A percentile compares a stretch with the other conserved stretches of the same genome.
Evolutionary conservation across 2,888 invertebrate genomes (phyloP).

Genomic region (Xanthorhoe designata): DNA sequence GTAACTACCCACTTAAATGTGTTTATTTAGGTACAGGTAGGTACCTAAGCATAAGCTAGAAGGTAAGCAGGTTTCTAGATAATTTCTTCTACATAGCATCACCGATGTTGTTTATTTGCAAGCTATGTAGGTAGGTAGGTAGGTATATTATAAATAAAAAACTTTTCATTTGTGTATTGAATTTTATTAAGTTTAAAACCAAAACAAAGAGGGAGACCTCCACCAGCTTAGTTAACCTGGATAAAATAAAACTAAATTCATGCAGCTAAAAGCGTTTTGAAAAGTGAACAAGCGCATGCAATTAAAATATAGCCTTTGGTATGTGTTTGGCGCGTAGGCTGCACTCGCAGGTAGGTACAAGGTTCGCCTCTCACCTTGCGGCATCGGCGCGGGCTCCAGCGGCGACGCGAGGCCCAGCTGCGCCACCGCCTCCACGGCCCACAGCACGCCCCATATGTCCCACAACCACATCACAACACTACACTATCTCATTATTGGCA

Average conservation of each 20-base stretch:
- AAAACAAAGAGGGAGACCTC: slow-evolving; percentile 13
- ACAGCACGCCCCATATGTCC: slow-evolving; percentile 83
- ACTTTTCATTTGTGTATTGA: neutral
- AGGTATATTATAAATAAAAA: slow-evolving; percentile 2
- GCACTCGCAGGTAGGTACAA: slow-evolving; percentile 51
- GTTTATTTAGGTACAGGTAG: no score
- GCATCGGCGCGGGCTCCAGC: slow-evolving; percentile 72
- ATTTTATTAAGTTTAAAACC: slow-evolving; percentile 18
- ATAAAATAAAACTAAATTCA: slow-evolving; percentile 18
- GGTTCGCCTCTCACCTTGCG: slow-evolving; percentile 81
- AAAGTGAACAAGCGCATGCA: slow-evolving; percentile 59
- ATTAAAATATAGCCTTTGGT: slow-evolving; percentile 35
- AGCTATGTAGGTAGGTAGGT: neutral
- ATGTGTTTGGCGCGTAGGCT: slow-evolving; percentile 59
- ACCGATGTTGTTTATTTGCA: neutral
- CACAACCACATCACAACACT: slow-evolving; percentile 85
- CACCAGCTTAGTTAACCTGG: slow-evolving; percentile 13
- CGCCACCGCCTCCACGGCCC: slow-evolving; percentile 73
- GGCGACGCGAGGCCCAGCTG: slow-evolving; percentile 75
- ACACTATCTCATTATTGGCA: slow-evolving; percentile 86
- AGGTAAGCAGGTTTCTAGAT: neutral
- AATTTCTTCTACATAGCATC: neutral
- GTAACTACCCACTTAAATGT: no score
- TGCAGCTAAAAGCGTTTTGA: slow-evolving; percentile 32
- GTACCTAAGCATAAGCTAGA: no score